These are phyloP conservation scores for Papilio protenor DNA, from an alignment of 2,888 invertebrate genomes.

Conservation along the genomic window DNA sequence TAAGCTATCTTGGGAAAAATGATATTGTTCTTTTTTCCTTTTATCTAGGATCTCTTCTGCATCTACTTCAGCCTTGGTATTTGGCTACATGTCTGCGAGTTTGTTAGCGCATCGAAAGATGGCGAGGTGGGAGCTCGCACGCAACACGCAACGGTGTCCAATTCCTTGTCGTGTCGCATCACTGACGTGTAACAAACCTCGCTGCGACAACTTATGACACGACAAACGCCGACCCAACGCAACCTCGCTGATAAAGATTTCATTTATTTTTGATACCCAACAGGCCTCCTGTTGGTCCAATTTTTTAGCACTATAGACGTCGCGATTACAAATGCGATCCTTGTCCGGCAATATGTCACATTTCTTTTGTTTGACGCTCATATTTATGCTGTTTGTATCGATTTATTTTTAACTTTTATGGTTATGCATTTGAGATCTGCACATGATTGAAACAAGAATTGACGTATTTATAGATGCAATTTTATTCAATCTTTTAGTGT, in stretches of 20 bases:
- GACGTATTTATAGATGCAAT: too few relatives aligned
- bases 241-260: conserved; percentile 58
- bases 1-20: neutral
- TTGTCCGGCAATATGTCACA: conserved; percentile 14
- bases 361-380: conserved; percentile 19
- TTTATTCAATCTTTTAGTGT: neutral
- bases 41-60: neutral
- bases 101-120: neutral
- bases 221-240: conserved; percentile 68
- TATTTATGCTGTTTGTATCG: conserved; percentile 17
- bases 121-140: conserved; percentile 53
- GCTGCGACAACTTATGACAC: conserved; percentile 76
- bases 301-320: conserved; percentile 39
- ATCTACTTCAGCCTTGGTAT: neutral
- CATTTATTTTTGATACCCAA: conserved; percentile 63
- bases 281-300: conserved; percentile 35
- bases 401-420: conserved; percentile 10
- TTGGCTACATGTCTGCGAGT: neutral
- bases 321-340: conserved; percentile 26
- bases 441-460: neutral
- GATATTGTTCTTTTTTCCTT: neutral
- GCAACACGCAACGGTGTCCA: conserved; percentile 73
- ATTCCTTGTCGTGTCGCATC: conserved; percentile 71
- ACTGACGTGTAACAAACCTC: conserved; percentile 69
- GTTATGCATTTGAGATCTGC: neutral